Evolutionary conservation across 1,140 invertebrate genomes (phyloP), one percentile per base, ranked within the genome.

Genomic region (Ctenoplectra terminalis): DNA sequence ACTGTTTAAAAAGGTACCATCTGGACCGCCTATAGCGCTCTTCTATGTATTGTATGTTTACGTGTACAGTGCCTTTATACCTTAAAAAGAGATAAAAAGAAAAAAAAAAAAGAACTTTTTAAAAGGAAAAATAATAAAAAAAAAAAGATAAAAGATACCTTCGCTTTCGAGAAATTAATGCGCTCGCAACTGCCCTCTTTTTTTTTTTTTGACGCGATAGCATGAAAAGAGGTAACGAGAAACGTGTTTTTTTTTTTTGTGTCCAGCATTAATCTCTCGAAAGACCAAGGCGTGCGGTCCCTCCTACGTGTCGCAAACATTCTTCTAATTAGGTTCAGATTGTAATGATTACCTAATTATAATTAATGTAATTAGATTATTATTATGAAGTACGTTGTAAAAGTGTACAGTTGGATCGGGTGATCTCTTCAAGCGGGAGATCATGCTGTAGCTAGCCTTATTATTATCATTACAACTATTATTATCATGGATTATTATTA

Each of bases 1-100:
- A 90, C 86, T 87, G 79, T 87, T 86, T 85, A 72, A 61, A 86
- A 70, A 58, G 29, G 29, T 29, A 73, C 71, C 76, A 86, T 83
- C 82, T 69, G 86, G 87, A 84, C 63, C 82, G 85, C 85, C 83
- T 78, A 84, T 82, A 90, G 86, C 88, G 89, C 74, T 90, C 87
- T 88, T 89, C 77, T 90, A 84, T 71, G 48, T 70, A 80, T 84
- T 87, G 81, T 88, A 91, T 89, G 84, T 91, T 92, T 90, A 90
- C 86, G 83, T 92, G 91, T 92, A 93, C 91, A 93, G 92, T 93
- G 92, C 91, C 92, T 93, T 93, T 92, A 84, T 91, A 92, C 89
- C 89, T 91, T 91, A 89, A 88, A 89, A 83, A 67, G 82, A 54
- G 66, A 29, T 54, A 73, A 71, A 71, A 60, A 60, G 50, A 64